A percentile compares a stretch with the other conserved stretches of the same genome.
Evolutionary conservation across 1,140 invertebrate species (phyloP).

Genomic region (Amphibalanus amphitrite): DNA sequence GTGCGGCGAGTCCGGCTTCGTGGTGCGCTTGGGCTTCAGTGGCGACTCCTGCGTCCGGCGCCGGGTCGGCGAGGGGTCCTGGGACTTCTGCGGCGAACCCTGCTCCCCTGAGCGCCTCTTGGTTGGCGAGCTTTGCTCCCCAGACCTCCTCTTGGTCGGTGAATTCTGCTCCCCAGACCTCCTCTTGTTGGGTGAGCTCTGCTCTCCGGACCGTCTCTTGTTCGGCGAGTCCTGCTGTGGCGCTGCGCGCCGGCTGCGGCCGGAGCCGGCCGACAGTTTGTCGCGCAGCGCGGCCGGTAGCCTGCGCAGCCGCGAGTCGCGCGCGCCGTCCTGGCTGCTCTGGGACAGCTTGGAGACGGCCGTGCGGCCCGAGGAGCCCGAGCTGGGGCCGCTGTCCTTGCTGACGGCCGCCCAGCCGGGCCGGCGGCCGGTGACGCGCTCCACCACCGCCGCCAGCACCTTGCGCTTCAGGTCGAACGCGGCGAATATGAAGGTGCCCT

Average conservation of each 20-base stretch:
- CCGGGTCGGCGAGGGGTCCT: too few species aligned
- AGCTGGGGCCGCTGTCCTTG: background rate
- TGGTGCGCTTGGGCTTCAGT: background rate
- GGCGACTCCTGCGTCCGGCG: background rate
- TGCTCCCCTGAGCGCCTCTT: background rate
- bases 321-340: background rate
- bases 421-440: conserved; percentile 18
- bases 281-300: background rate
- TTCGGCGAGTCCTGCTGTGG: background rate
- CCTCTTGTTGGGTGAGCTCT: background rate
- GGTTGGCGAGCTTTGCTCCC: background rate
- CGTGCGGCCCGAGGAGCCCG: background rate
- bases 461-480: conserved; percentile 51
- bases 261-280: background rate
- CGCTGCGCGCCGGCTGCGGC: too few species aligned
- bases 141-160: too few species aligned
- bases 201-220: background rate
- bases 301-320: background rate
- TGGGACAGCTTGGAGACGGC: background rate
- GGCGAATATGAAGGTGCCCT: conserved; percentile 46
- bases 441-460: conserved; percentile 36
- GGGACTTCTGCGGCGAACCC: too few species aligned
- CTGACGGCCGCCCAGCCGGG: conserved; percentile 20
- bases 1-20: background rate
- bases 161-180: too few species aligned